Evolutionary conservation across 1,140 invertebrate species (phyloP).

Genomic region (Zophobas atratus): DNA sequence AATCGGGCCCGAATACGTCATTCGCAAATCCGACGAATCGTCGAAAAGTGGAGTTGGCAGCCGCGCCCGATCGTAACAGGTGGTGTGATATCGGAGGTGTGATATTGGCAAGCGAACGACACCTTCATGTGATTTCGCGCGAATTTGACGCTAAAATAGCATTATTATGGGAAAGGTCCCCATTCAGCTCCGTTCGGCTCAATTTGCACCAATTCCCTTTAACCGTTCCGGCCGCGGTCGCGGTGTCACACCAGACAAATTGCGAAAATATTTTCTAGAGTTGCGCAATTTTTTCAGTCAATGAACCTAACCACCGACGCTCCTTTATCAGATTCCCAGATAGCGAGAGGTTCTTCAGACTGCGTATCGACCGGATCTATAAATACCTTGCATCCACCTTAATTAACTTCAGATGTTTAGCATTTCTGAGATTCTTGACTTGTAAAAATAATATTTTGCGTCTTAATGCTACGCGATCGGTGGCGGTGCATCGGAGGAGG

Average conservation of each 20-base stretch:
- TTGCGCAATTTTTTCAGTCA: not conserved
- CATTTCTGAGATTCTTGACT: constrained; percentile 39
- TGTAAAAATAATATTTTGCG: constrained; percentile 40
- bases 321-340: not conserved
- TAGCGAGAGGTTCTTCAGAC: not conserved
- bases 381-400: constrained; percentile 49
- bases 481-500: constrained; percentile 1
- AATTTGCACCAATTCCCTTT: not conserved
- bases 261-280: not conserved
- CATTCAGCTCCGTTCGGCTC: not conserved
- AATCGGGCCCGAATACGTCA: constrained; percentile 13
- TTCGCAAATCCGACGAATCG: constrained; percentile 12
- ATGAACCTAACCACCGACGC: not conserved
- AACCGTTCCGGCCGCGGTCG: not conserved
- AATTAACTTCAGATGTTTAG: constrained; percentile 52
- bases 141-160: constrained; percentile 2
- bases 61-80: constrained; percentile 12
- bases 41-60: constrained; percentile 35
- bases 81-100: constrained; percentile 14
- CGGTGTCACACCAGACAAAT: not conserved
- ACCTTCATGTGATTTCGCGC: constrained; percentile 12
- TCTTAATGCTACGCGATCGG: constrained; percentile 2
- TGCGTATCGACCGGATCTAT: constrained; percentile 29
- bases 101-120: constrained; percentile 3
- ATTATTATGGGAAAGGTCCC: constrained; percentile 3